phyloP scores from a whole-genome alignment of 2,888 invertebrate genomes.

The Priocnemis perturbator region DNA sequence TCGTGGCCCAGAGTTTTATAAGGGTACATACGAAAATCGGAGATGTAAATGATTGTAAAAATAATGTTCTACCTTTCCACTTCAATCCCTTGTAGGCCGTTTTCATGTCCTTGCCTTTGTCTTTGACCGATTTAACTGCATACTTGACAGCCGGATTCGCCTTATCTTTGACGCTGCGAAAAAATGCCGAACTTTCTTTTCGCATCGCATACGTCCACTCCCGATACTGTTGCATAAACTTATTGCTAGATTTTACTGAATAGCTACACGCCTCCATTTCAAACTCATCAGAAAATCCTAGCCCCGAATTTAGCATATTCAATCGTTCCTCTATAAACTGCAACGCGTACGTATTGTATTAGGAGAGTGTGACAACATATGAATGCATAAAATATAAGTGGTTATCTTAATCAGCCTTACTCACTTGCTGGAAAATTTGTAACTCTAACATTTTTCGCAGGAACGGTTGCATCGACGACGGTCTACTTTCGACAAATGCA shows the following conservation, averaged over 20 bases:
- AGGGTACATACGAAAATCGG: slow-evolving; percentile 61
- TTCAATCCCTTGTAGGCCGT: slow-evolving; percentile 86
- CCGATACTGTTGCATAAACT: slow-evolving; percentile 83
- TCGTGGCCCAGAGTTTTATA: background rate
- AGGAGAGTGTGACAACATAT: background rate
- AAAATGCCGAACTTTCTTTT: slow-evolving; percentile 88
- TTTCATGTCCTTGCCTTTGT: slow-evolving; percentile 85
- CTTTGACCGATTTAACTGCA: slow-evolving; percentile 80
- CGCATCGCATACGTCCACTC: slow-evolving; percentile 89
- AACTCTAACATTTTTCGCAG: slow-evolving; percentile 92
- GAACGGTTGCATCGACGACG: slow-evolving; percentile 90
- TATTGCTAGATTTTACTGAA: slow-evolving; percentile 81
- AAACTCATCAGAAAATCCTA: slow-evolving; percentile 96
- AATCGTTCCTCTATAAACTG: slow-evolving; percentile 97
- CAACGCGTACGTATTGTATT: slow-evolving; percentile 46
- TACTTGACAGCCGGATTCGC: slow-evolving; percentile 74
- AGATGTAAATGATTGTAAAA: background rate
- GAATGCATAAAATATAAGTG: background rate
- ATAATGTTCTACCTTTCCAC: slow-evolving; percentile 76
- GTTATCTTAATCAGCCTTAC: slow-evolving; percentile 1
- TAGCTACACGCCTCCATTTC: slow-evolving; percentile 90
- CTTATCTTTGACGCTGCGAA: slow-evolving; percentile 92
- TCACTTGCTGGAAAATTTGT: slow-evolving; percentile 95
- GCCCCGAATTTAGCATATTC: slow-evolving; percentile 93
- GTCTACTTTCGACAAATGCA: slow-evolving; percentile 91